These are phyloP conservation scores for Brachionus paranguensis DNA, from an alignment of 1,140 invertebrate species.

Conservation along the genomic window DNA sequence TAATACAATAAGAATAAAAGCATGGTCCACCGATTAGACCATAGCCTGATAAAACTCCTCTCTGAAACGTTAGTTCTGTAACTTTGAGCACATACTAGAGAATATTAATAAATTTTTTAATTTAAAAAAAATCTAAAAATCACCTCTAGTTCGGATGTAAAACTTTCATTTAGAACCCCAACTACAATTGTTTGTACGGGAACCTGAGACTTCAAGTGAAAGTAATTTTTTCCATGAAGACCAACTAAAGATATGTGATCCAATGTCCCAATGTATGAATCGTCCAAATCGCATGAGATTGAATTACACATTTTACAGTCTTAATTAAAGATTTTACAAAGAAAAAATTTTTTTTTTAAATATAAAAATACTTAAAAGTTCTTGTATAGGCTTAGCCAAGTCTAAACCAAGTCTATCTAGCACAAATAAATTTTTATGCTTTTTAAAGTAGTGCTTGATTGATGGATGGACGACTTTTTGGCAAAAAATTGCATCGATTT, in stretches of 20 bases:
- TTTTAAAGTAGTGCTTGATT: not conserved
- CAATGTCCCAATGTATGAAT: not conserved
- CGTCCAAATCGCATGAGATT: not conserved
- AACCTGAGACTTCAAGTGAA: not conserved
- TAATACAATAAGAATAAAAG: not conserved
- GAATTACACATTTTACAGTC: slow-evolving; percentile 18
- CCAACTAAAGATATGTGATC: not conserved
- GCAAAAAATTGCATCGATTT: not conserved
- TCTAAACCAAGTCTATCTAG: not conserved
- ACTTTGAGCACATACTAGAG: slow-evolving; percentile 17
- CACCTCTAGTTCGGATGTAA: not conserved
- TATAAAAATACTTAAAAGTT: not conserved
- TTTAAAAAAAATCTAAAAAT: not conserved
- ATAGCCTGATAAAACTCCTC: not conserved
- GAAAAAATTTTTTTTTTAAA: not conserved
- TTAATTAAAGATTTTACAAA: not conserved
- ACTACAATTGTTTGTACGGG: not conserved
- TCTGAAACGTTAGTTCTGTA: not conserved
- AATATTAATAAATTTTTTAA: not conserved
- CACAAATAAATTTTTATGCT: not conserved
- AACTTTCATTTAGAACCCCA: not conserved
- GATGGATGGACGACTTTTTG: slow-evolving; percentile 30
- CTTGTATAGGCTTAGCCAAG: not conserved
- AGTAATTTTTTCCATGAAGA: not conserved
- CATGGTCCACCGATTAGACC: slow-evolving; percentile 24